Percentiles rank a stretch among this genome's conserved stretches.
phyloP scores from a whole-genome alignment of 1,140 invertebrate genomes.

The Artemia franciscana region DNA sequence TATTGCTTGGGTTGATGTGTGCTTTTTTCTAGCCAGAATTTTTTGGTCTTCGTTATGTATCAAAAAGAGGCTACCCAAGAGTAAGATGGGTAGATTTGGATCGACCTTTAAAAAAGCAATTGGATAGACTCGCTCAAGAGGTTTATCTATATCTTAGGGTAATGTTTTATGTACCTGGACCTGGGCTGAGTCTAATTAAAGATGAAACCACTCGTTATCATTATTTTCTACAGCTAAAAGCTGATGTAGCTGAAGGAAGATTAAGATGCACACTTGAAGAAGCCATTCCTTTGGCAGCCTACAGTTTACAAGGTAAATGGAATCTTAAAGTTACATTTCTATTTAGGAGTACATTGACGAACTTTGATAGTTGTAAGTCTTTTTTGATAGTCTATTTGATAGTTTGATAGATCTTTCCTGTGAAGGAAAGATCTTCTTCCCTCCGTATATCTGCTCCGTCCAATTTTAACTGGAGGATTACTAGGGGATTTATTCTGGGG shows the following conservation, averaged over 20 bases:
- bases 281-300: slow-evolving; percentile 65
- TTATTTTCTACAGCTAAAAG: slow-evolving; percentile 85
- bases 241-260: slow-evolving; percentile 72
- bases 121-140: slow-evolving; percentile 69
- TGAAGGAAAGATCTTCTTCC: no score
- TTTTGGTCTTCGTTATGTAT: slow-evolving; percentile 57
- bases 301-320: slow-evolving; percentile 51
- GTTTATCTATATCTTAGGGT: slow-evolving; percentile 61
- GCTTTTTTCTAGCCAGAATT: slow-evolving; percentile 47
- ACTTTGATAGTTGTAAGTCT: no score
- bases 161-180: slow-evolving; percentile 57
- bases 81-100: slow-evolving; percentile 73
- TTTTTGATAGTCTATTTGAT: no score
- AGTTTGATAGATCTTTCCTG: no score
- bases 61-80: slow-evolving; percentile 20
- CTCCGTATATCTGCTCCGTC: no score
- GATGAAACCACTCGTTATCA: slow-evolving; percentile 41
- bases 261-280: slow-evolving; percentile 66
- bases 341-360: no score
- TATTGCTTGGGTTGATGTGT: no score
- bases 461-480: no score
- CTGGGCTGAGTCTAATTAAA: not conserved
- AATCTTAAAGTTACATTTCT: no score
- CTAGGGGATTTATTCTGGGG: no score
- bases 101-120: slow-evolving; percentile 68